A percentile compares a stretch with the other conserved stretches of the same genome.
phyloP scores from a whole-genome alignment of 2,797 vertebrate species.

The Xyrichtys novacula region DNA sequence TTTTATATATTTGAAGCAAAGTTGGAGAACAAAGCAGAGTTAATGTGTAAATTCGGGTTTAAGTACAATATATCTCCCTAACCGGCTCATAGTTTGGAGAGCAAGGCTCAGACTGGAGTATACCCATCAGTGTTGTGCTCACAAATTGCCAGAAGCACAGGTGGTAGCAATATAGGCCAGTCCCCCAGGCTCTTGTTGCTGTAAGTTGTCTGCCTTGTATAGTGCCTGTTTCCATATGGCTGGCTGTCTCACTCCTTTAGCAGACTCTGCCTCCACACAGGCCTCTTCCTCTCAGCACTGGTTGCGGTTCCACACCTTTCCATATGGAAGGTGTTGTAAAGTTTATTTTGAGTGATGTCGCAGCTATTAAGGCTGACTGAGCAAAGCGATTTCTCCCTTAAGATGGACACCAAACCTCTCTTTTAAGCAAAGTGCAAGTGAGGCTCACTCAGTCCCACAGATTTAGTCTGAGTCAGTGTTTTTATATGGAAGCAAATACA shows the following conservation, averaged over 20 bases:
- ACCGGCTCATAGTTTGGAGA: slow-evolving; percentile 51
- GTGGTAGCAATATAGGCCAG: slow-evolving; percentile 93
- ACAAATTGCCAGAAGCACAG: slow-evolving; percentile 83
- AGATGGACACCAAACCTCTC: slow-evolving; percentile 67
- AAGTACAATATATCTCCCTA: slow-evolving; percentile 72
- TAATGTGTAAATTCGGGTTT: too few relatives aligned
- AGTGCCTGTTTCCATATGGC: slow-evolving; percentile 93
- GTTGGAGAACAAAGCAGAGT: too few relatives aligned
- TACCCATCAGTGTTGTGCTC: slow-evolving; percentile 58
- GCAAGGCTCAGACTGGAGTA: slow-evolving; percentile 47
- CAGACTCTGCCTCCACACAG: slow-evolving; percentile 82
- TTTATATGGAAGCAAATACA: slow-evolving; percentile 31
- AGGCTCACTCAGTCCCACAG: slow-evolving; percentile 61
- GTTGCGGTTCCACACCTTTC: slow-evolving; percentile 66
- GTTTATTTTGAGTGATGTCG: slow-evolving; percentile 79
- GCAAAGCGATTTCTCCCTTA: slow-evolving; percentile 45
- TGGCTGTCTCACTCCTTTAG: slow-evolving; percentile 87
- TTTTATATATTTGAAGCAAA: too few relatives aligned
- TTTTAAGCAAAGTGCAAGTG: slow-evolving; percentile 49
- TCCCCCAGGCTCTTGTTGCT: slow-evolving; percentile 94
- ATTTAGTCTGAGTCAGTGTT: slow-evolving; percentile 43
- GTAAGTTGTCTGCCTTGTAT: slow-evolving; percentile 93
- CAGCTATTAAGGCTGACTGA: slow-evolving; percentile 66
- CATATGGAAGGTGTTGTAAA: slow-evolving; percentile 81
- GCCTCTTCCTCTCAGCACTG: slow-evolving; percentile 43